These are phyloP conservation scores for Cottus gobio DNA, from an alignment of 2,113 vertebrate genomes.

Conservation along the genomic window DNA sequence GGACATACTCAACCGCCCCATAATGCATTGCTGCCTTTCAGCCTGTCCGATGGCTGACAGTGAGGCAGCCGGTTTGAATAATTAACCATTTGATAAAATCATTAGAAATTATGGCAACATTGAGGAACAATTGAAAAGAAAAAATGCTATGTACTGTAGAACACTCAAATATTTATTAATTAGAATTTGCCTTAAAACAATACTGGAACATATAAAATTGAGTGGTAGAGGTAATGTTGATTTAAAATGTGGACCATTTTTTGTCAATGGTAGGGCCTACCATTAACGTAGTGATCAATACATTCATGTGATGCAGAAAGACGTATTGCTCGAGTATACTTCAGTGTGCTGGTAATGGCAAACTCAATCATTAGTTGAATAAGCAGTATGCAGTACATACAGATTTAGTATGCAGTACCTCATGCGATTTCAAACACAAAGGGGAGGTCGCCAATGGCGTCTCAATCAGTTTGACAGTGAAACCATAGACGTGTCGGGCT, in stretches of 20 bases:
- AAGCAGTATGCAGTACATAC: not conserved
- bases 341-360: not conserved
- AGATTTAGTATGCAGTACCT: not conserved
- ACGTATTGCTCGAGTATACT: not conserved
- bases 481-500: not conserved
- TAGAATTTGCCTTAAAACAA: not conserved
- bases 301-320: not conserved
- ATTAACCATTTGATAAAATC: not conserved
- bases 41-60: not conserved
- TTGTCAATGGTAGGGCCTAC: not conserved
- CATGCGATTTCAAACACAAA: not conserved
- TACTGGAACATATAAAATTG: not conserved
- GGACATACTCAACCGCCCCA: not conserved
- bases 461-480: not conserved
- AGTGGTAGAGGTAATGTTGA: not conserved
- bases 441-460: not conserved
- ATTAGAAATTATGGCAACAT: not conserved
- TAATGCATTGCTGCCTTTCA: not conserved
- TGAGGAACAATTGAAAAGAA: not conserved
- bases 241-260: not conserved
- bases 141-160: not conserved
- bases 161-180: not conserved
- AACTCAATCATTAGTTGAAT: not conserved
- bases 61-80: not conserved
- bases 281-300: not conserved